Evolutionary conservation across 2,113 vertebrate genomes (phyloP), one percentile per base, ranked within the genome.

Genomic region (Lampris incognitus): DNA sequence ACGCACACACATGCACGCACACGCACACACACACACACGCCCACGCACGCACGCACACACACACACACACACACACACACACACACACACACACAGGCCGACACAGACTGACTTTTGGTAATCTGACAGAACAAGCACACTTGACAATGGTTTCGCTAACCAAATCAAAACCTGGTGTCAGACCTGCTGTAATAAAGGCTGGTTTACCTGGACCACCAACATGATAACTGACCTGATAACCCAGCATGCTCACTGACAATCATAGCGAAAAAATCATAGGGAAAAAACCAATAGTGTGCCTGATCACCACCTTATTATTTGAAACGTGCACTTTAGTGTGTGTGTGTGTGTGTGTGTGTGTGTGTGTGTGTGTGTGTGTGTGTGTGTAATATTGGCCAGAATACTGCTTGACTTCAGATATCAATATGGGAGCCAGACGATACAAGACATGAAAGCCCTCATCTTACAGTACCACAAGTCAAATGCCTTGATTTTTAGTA

Each of bases 131-230:
- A 37, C 58, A 71, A 51, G 60, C 71, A 85, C 36, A 82, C 61
- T 60, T 85, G 44, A 81, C 6, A 66, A 50, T 36, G 55, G 82
- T 66, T 52, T 73, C 58, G 60, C 69, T 73, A 62, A 63, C n/a
- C 39, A 49, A 66, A 79, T 11, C 8, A 6, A 74, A 57, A 58
- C 68, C 55, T 70, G 44, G 44, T 7, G 11, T 24, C 51, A 42
- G 38, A 64, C 42, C 56, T 54, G 6, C 10, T 9, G 38, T 6
- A 39, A 10, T 52, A 40, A 65, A 24, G 24, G 24, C 24, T 24
- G 24, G 24, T 24, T 24, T 24, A 24, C 24, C 24, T 24, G 24
- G 24, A 24, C 24, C 24, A 24, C 24, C 24, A 24, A 24, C 24
- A 24, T 24, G 24, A 24, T 24, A 24, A 38, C 51, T 10, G 24